These are phyloP conservation scores for Agrilus biguttatus DNA, from an alignment of 2,888 invertebrate genomes.

Conservation along the genomic window DNA sequence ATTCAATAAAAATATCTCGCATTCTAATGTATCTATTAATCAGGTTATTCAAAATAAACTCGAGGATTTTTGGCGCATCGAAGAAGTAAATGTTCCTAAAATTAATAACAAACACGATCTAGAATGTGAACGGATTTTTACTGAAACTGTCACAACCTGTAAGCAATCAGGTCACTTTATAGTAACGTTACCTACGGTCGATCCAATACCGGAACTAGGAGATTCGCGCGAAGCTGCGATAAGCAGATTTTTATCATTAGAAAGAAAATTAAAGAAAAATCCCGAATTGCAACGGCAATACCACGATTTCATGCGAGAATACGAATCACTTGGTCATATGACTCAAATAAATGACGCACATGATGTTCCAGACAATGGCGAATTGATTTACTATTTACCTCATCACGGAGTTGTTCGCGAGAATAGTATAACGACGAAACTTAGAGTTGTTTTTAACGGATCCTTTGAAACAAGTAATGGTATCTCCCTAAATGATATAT, in stretches of 20 bases:
- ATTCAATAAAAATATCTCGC: no score
- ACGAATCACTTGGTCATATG: constrained; percentile 7
- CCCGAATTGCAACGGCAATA: constrained; percentile 6
- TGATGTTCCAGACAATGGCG: not conserved
- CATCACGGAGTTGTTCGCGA: not conserved
- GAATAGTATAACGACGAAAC: not conserved
- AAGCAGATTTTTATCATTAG: constrained; percentile 6
- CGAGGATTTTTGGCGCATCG: no score
- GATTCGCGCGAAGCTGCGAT: not conserved
- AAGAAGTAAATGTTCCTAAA: no score
- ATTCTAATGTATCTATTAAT: no score
- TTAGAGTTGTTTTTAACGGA: constrained; percentile 1
- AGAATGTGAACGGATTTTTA: no score
- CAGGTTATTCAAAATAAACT: no score
- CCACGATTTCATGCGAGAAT: constrained; percentile 8
- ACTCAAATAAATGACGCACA: constrained; percentile 1
- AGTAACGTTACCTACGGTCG: no score
- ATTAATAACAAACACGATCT: no score
- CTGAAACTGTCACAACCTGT: no score
- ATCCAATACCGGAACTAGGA: no score
- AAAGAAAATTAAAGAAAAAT: constrained; percentile 6
- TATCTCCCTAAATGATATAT: constrained; percentile 1
- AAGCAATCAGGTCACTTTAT: no score
- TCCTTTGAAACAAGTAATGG: not conserved
- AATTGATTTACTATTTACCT: not conserved